Conservation (phyloP, 2,797 vertebrate species). For the Heliangelus exortis region DNA sequence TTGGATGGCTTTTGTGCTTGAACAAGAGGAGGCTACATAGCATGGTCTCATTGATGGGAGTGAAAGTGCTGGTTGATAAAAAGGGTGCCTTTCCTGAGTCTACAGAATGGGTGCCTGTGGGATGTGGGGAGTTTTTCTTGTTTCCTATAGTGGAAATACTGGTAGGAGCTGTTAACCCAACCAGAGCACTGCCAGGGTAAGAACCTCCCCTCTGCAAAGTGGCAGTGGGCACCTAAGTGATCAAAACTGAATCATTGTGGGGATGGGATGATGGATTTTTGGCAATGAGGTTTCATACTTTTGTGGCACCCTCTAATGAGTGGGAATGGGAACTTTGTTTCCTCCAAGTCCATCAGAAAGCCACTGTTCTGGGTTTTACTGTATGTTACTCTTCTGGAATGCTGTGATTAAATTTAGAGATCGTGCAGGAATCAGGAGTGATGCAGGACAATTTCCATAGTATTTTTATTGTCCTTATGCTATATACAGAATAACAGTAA, state of each 20-base stretch:
- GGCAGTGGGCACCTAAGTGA: neutral
- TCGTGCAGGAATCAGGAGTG: neutral
- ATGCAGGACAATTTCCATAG: neutral
- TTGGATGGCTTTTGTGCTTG: neutral
- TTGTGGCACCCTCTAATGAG: neutral
- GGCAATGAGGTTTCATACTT: neutral
- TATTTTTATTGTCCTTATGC: neutral
- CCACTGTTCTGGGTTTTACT: rapidly evolving
- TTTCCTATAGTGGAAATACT: neutral
- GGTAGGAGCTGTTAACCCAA: neutral
- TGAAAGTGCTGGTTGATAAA: neutral
- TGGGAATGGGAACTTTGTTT: neutral
- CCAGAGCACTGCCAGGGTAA: neutral
- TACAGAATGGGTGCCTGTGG: neutral
- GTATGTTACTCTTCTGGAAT: neutral
- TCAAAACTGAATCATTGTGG: neutral
- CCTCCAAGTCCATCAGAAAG: neutral
- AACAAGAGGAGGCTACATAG: rapidly evolving
- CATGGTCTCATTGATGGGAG: rapidly evolving
- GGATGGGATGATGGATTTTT: neutral
- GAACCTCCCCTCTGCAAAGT: neutral
- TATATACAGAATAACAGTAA: neutral
- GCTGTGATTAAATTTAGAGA: neutral
- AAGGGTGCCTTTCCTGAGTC: neutral
- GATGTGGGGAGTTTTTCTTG: neutral